A percentile compares a stretch with the other conserved stretches of the same genome.
These are phyloP conservation scores for Beris morrisii DNA, from an alignment of 2,888 invertebrate genomes.

Conservation along the genomic window DNA sequence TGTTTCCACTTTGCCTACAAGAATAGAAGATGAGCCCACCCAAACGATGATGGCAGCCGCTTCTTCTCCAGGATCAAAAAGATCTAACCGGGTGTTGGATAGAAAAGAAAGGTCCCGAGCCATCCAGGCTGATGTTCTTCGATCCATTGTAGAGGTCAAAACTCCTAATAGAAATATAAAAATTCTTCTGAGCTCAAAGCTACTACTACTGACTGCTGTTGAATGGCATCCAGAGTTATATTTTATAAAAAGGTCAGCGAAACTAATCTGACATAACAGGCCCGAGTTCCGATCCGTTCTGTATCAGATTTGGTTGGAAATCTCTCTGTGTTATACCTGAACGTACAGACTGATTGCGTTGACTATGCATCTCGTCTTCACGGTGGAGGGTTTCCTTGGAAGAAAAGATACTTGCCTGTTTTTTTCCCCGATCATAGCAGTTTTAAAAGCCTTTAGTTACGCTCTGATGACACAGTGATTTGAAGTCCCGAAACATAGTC, in stretches of 20 bases:
- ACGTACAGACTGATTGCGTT: too few species aligned
- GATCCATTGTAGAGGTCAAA: background rate
- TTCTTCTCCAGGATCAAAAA: constrained; percentile 6
- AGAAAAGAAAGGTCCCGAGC: constrained; percentile 11
- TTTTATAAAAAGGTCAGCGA: constrained; percentile 26
- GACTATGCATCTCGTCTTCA: background rate
- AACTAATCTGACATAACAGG: constrained; percentile 12
- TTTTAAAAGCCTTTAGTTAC: constrained; percentile 51
- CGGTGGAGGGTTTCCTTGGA: background rate
- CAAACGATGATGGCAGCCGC: constrained; percentile 16
- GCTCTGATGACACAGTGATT: constrained; percentile 54
- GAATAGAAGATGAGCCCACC: constrained; percentile 26
- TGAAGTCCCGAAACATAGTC: constrained; percentile 5
- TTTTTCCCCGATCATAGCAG: background rate
- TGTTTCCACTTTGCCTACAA: constrained; percentile 29
- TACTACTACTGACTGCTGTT: background rate
- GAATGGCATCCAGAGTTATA: constrained; percentile 18
- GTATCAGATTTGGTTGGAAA: background rate
- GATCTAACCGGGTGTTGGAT: constrained; percentile 19
- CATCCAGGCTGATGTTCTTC: constrained; percentile 13
- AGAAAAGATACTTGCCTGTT: background rate
- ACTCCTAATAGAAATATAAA: constrained; percentile 19
- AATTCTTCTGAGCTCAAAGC: background rate
- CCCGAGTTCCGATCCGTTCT: background rate
- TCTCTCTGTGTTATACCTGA: background rate